Percentiles rank a stretch among this genome's conserved stretches.
phyloP scores from a whole-genome alignment of 2,113 vertebrate species.

The Diadophis punctatus region DNA sequence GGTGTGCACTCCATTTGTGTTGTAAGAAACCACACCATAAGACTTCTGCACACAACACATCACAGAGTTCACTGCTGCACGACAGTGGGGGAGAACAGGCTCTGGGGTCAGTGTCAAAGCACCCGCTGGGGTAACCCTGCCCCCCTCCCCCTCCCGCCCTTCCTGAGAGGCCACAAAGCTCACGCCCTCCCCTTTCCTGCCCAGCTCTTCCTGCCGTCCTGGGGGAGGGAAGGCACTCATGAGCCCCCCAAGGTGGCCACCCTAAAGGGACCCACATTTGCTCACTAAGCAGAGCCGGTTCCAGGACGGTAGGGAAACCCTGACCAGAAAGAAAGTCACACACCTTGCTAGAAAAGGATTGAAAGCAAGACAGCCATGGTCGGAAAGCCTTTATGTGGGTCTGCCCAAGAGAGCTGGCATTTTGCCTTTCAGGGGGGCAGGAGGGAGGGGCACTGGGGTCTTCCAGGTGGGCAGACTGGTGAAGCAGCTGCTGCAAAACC shows the following conservation, averaged over 20 bases:
- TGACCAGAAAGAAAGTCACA: not conserved
- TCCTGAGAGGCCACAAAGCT: no score
- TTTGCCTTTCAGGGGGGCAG: not conserved
- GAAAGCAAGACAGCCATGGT: not conserved
- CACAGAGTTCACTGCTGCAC: not conserved
- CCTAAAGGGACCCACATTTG: not conserved
- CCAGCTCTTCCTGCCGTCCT: not conserved
- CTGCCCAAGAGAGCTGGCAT: not conserved
- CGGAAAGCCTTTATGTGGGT: not conserved
- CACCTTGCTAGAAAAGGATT: not conserved
- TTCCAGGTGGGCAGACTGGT: not conserved
- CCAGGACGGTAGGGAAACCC: not conserved
- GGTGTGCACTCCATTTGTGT: not conserved
- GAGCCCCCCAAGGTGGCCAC: not conserved
- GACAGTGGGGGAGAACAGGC: not conserved
- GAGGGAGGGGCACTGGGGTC: not conserved
- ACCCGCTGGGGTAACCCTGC: not conserved
- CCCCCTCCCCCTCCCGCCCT: no score
- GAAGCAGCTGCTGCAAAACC: not conserved
- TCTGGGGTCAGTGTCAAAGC: not conserved
- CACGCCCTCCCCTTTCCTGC: not conserved
- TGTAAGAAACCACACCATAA: no score
- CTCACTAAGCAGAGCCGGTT: not conserved
- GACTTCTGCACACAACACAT: not conserved
- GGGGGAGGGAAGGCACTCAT: accelerated